Evolutionary conservation across 2,113 vertebrate species (phyloP), one percentile per base, ranked within the genome.

Genomic region (Canis aureus): DNA sequence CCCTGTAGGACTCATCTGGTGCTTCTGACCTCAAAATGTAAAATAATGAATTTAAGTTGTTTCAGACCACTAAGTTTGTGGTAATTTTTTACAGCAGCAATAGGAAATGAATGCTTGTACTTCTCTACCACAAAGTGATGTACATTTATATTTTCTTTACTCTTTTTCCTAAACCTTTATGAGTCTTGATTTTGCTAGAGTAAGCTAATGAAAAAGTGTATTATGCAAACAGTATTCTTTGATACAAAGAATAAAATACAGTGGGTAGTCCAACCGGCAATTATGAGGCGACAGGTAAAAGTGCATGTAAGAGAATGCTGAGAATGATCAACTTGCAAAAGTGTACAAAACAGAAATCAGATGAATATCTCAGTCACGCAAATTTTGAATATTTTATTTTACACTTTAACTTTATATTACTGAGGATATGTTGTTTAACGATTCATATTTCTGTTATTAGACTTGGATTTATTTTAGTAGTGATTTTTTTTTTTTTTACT

Each of bases 331-430:
- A 67, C 38, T 95, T 95, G 27, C 51, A 67, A 91, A 74, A n/a
- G n/a, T 15, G 5, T 87, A 23, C 27, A 83, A 97, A 82, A 94
- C 43, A 76, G 66, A 95, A 91, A 57, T 69, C 64, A 88, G 20
- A 82, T 80, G 6, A 92, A 19, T 86, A 43, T 38, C 32, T 86
- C 64, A 38, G 32, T 38, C 27, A 89, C 35, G n/a, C 38, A 93
- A 93, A 66, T 80, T 87, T 43, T 90, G 15, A 67, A 23, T 29
- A 93, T 43, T 89, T 93, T 93, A 96, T 8, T 95, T 95, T 81
- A 85, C 35, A 35, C n/a, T 76, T 95, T 23, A 53, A 17, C 11
- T 11, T 82, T 78, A 20, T 59, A 11, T 66, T 64, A 69, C 78
- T 73, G 60, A 87, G 25, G 32, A 71, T 74, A 79, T 12, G 32